A percentile compares a stretch with the other conserved stretches of the same genome.
Evolutionary conservation across 2,113 vertebrate species (phyloP).

Genomic region (Cinclus mexicanus): DNA sequence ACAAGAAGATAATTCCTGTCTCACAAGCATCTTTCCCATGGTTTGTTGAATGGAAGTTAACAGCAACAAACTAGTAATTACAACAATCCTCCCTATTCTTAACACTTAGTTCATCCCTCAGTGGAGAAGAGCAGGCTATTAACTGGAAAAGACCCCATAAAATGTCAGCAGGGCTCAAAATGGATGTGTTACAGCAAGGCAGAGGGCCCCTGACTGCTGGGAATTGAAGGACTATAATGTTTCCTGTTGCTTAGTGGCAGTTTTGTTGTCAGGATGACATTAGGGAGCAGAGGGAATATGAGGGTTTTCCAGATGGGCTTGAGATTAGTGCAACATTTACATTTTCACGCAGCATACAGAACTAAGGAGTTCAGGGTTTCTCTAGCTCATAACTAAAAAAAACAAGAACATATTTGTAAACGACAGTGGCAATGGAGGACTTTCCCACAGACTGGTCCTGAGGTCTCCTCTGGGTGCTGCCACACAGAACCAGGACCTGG

Average conservation of each 20-base stretch:
- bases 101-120: background rate
- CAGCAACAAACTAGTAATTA: background rate
- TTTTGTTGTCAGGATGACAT: background rate
- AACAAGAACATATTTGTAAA: background rate
- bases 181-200: background rate
- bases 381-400: background rate
- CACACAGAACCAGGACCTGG: background rate
- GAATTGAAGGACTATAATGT: background rate
- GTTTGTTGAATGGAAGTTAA: background rate
- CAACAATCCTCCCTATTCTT: background rate
- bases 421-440: background rate
- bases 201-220: constrained; percentile 20
- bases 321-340: background rate
- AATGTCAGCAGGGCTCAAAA: background rate
- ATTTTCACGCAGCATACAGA: background rate
- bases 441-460: background rate
- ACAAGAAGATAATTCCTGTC: background rate
- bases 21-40: background rate
- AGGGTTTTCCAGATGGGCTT: background rate
- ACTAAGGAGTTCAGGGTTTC: background rate
- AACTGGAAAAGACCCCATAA: constrained; percentile 6
- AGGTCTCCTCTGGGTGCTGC: background rate
- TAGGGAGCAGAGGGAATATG: background rate
- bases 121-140: background rate
- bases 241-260: constrained; percentile 41